Evolutionary conservation across 2,888 invertebrate species (phyloP), one percentile per base, ranked within the genome.

Genomic region (Metacarcinus magister): DNA sequence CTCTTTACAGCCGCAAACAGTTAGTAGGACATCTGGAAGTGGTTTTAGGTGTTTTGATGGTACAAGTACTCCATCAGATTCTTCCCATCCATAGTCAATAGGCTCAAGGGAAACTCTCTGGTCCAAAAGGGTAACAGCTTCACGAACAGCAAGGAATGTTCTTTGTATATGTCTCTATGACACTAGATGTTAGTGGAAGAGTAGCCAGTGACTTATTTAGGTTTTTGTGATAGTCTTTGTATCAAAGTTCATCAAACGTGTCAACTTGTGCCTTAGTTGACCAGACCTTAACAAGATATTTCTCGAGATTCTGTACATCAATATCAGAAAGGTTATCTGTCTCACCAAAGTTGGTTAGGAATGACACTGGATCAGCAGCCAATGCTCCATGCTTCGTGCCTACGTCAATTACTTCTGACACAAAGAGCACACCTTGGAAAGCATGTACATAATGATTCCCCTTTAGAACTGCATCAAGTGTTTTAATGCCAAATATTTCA

Each of bases 351-450:
- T 91, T 39, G 91, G 5, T 91, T 91, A 91, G 91, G 91, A 91
- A 91, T 91, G 43, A 91, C 91, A 91, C 91, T 39, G 91, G 91
- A 91, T 91, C 91, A 32, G 10, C 28, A 10, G 43, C 32, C 91
- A 91, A 91, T 91, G 91, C 32, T 91, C 32, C 91, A 91, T 91
- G 91, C 91, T 91, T 91, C 91, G 28, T 91, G n/a, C n/a, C n/a
- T n/a, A n/a, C n/a, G n/a, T n/a, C n/a, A n/a, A n/a, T n/a, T n/a
- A 91, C 28, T 39, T 91, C 13, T 39, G 91, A 91, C 5, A 91
- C 16, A 44, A 87, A 13, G 4, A 91, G 23, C 91, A 39, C 28
- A 5, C 91, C 91, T 91, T 91, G 44, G 16, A 91, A 91, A 8
- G 91, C 4, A 3, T 16, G 8, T 3, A 91, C 91, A 39, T 91